Evolutionary conservation across 2,888 invertebrate genomes (phyloP), one percentile per base, ranked within the genome.

Genomic region (Pterobdella sp.): DNA sequence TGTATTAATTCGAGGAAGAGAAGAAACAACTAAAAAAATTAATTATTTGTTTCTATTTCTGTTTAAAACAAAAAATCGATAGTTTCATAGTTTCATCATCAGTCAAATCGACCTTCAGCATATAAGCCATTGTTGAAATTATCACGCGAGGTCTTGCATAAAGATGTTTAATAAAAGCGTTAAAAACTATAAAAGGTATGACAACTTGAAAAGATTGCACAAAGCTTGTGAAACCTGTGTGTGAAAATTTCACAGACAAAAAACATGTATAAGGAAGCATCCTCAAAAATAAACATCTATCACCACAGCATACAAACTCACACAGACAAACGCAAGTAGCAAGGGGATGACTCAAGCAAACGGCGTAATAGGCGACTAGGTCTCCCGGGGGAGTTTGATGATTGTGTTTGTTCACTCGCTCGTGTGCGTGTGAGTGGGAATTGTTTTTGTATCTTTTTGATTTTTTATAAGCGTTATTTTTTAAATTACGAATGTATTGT

Each of bases 361-460:
- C 60, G 60, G n/a, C 60, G 60, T 56, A 56, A 56, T 56, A 56
- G 60, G 60, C 60, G 60, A 26, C 60, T 56, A 56, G 60, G 60
- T 56, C 60, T 56, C 60, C 60, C 60, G 7, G 60, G n/a, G 60
- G 60, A 22, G 60, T 56, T 56, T 22, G 14, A 56, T 56, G 60
- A 56, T 56, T 56, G 60, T 56, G 60, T 56, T 56, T 56, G 60
- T 56, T 56, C 60, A n/a, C 60, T 56, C 60, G 26, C 26, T 56
- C 60, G 60, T 56, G 60, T 56, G 60, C 26, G 60, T 56, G 60
- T 22, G 60, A 26, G 60, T 22, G 10, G 18, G 4, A 26, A 26
- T 56, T 56, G 49, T 56, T 4, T 56, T 22, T 56, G 60, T 4
- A 3, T 56, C n/a, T 14, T 26, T 56, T 22, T 56, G 60, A 4